Base-by-base conservation (phyloP, 2,113 vertebrate species). In the Eidolon helvum region DNA sequence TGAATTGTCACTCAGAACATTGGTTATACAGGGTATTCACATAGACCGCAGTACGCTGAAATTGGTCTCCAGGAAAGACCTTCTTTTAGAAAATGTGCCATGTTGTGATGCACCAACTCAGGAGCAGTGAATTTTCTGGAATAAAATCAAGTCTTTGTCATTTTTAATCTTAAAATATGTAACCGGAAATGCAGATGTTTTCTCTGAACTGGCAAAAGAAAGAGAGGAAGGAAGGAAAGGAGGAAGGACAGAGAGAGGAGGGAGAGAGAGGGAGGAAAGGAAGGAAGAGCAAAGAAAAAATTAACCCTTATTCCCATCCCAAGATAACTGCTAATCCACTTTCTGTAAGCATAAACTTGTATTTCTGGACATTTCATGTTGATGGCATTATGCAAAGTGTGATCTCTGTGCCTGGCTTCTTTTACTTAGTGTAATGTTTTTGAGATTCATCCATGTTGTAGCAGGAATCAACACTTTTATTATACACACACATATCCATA, bases 1-100 rank as follows among this genome's bases (percentile, higher is more conserved):
- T 95, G 98, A 99, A 97, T 85, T 98, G 90, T 96, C 99, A 89
- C 98, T 99, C 38, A 98, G 98, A 97, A 99, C 98, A 93, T 98
- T 98, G 48, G 98, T 99, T 97, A 96, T 99, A 96, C 99, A 99
- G 92, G 98, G 98, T 3, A 88, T 99, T 96, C 98, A 99, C 87
- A 98, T 97, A 45, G 98, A 98, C 87, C 91, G 97, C 7, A 35
- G 98, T 96, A 99, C 87, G 84, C 92, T 99, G 93, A 90, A 97
- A 93, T 82, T 97, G 94, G 40, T 97, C 9, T 91, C 97, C 68
- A 96, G 96, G 87, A 97, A 97, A 94, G 97, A 98, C n/a, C 96
- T 98, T 84, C 96, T 98, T 84, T 3, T 90, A 87, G 97, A 97
- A 93, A 97, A 97, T 68, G 92, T 93, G 53, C 97, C 96, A 0